Percentiles rank a stretch among this genome's conserved stretches.
Evolutionary conservation across 2,797 vertebrate genomes (phyloP).

Genomic region (Propithecus deckenii): DNA sequence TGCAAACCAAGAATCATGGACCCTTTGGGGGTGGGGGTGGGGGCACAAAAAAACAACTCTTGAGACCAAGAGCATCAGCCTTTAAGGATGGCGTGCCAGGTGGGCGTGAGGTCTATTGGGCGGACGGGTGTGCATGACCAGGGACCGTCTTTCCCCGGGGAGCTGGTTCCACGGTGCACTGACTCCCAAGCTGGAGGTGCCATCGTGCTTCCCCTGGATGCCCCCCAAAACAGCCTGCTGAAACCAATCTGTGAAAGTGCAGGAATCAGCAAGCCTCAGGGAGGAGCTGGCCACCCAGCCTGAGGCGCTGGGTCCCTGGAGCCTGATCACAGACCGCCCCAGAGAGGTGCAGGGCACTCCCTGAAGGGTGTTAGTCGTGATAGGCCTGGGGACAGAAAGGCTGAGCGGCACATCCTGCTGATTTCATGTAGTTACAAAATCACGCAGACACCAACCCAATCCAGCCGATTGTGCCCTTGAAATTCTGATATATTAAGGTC

Average conservation of each 20-base stretch:
- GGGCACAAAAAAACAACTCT: background rate
- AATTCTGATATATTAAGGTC: background rate
- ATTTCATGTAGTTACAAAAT: background rate
- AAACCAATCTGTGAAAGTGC: background rate
- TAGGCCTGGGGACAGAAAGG: background rate
- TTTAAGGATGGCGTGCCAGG: background rate
- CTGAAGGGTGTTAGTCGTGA: background rate
- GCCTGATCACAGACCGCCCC: background rate
- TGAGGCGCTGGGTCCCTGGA: background rate
- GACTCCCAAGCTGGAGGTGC: background rate
- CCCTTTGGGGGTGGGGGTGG: background rate
- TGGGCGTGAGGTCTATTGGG: background rate
- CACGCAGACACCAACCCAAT: background rate
- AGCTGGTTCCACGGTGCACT: background rate
- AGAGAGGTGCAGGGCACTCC: background rate
- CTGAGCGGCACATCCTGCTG: background rate
- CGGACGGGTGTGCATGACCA: rapidly evolving
- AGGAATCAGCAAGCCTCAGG: background rate
- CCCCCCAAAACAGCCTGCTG: background rate
- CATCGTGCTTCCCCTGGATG: background rate
- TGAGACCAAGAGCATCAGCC: background rate
- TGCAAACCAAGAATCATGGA: background rate
- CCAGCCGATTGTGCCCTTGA: background rate
- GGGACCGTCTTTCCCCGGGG: background rate
- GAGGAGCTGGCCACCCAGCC: background rate